Conservation (phyloP, 1,140 invertebrate species). For the Periplaneta americana region DNA sequence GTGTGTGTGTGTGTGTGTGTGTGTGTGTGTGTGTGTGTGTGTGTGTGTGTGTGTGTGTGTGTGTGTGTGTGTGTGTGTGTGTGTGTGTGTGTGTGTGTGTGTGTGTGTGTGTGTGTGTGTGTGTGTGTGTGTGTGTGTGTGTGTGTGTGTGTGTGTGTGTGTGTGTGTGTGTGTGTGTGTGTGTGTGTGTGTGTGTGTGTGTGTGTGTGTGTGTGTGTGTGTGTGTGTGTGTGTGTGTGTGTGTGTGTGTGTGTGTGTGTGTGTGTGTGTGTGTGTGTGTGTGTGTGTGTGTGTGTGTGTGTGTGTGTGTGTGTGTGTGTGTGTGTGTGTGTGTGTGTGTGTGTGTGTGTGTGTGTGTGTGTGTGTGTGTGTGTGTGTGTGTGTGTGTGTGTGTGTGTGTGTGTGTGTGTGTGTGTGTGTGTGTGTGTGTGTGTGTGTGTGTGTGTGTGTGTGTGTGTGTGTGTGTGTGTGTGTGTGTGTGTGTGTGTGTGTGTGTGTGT, state of each 20-base stretch:
- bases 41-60: background rate
- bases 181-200: background rate
- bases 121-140: background rate
- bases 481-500: background rate
- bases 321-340: background rate
- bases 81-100: background rate
- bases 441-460: background rate
- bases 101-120: background rate
- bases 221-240: background rate
- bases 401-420: background rate
- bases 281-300: background rate
- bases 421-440: background rate
- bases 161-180: background rate
- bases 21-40: background rate
- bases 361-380: background rate
- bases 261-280: background rate
- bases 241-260: background rate
- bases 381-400: conserved; percentile 1
- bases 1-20: background rate
- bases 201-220: background rate
- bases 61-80: background rate
- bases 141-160: background rate
- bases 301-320: background rate
- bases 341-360: background rate
- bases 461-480: background rate